phyloP scores from a whole-genome alignment of 2,113 vertebrate genomes.

The Antigone vipio region DNA sequence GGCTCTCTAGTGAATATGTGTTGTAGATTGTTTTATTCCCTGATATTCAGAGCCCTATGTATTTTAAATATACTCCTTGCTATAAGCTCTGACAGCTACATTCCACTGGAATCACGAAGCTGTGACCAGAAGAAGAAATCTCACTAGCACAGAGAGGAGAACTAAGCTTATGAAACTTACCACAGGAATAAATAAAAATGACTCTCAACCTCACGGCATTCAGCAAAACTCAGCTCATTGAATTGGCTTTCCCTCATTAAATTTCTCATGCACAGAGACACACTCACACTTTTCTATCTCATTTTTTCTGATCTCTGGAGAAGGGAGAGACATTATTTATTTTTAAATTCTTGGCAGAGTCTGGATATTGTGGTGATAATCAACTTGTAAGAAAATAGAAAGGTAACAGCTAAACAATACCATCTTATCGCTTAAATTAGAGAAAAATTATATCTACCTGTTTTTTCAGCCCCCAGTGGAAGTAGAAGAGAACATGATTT shows the following conservation, averaged over 20 bases:
- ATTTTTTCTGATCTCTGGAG: background rate
- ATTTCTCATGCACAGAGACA: background rate
- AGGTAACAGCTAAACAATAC: background rate
- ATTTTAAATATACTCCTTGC: constrained; percentile 56
- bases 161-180: constrained; percentile 29
- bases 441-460: background rate
- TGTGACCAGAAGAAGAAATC: constrained; percentile 58
- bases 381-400: background rate
- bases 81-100: constrained; percentile 61
- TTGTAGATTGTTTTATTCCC: constrained; percentile 43
- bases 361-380: background rate
- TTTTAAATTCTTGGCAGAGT: background rate
- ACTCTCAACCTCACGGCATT: background rate
- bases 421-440: background rate
- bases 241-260: background rate
- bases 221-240: background rate
- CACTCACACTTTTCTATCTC: background rate
- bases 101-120: constrained; percentile 42
- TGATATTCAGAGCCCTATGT: constrained; percentile 25
- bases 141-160: constrained; percentile 6
- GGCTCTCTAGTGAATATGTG: constrained; percentile 21
- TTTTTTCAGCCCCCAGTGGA: background rate
- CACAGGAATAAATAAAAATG: constrained; percentile 53
- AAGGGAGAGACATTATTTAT: background rate
- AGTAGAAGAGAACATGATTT: background rate